Conservation (phyloP, 2,797 vertebrate genomes). For the Sebastes elongatus region DNA sequence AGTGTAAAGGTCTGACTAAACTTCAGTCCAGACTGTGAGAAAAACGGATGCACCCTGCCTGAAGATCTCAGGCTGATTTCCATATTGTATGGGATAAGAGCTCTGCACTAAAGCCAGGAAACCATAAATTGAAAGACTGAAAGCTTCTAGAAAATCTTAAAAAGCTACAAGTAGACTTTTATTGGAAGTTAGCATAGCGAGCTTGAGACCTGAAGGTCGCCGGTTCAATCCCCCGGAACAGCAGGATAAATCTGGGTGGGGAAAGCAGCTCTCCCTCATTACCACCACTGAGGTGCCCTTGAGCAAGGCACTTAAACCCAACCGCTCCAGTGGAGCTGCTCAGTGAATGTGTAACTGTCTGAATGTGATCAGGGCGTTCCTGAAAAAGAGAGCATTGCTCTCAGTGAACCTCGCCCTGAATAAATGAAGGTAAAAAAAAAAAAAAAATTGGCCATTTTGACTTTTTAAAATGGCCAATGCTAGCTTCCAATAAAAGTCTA, state of each 20-base stretch:
- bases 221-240: too few relatives aligned
- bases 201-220: too few relatives aligned
- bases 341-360: too few relatives aligned
- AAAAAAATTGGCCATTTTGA: background rate
- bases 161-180: too few relatives aligned
- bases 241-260: too few relatives aligned
- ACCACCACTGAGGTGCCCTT: too few relatives aligned
- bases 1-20: background rate
- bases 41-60: background rate
- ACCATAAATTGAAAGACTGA: background rate
- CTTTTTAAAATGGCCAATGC: background rate
- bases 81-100: background rate
- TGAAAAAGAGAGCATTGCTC: too few relatives aligned
- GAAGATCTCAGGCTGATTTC: background rate
- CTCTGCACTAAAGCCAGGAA: background rate
- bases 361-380: fast-evolving
- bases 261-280: too few relatives aligned
- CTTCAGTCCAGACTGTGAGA: background rate
- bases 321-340: too few relatives aligned
- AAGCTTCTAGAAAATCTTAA: background rate
- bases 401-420: fast-evolving
- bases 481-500: too few relatives aligned
- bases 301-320: too few relatives aligned
- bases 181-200: background rate
- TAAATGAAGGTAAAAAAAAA: too few relatives aligned